Percentiles rank a stretch among this genome's conserved stretches.
These are phyloP conservation scores for Myrmecobius fasciatus DNA, from an alignment of 2,113 vertebrate species.

Conservation along the genomic window DNA sequence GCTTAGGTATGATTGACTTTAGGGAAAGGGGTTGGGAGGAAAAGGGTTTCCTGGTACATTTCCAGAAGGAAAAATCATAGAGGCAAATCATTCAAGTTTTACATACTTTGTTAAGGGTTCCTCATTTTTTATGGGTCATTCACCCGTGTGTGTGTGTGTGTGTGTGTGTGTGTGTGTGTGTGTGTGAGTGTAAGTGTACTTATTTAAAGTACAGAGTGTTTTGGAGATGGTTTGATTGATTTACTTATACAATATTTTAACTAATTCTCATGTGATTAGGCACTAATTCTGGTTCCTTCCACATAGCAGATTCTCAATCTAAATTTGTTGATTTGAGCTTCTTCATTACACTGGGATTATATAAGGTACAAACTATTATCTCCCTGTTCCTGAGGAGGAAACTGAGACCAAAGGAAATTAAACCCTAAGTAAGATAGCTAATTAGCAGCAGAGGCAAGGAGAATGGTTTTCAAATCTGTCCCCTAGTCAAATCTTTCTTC, in stretches of 20 bases:
- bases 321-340: neutral
- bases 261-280: too few relatives aligned
- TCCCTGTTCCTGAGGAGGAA: neutral
- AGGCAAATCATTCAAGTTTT: neutral
- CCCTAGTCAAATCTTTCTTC: neutral
- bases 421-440: neutral
- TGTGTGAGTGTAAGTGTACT: neutral
- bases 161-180: neutral
- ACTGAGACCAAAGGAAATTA: neutral
- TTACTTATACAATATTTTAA: too few relatives aligned
- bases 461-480: neutral
- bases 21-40: neutral
- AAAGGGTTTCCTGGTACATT: neutral
- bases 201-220: neutral
- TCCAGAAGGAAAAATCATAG: neutral
- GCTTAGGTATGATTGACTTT: neutral
- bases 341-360: neutral
- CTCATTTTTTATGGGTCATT: neutral
- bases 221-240: too few relatives aligned
- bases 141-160: neutral
- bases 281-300: neutral
- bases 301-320: neutral
- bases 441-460: neutral
- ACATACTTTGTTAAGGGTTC: neutral
- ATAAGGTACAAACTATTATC: too few relatives aligned